phyloP scores from a whole-genome alignment of 2,797 vertebrate species.

The Pseudocheirus occidentalis region DNA sequence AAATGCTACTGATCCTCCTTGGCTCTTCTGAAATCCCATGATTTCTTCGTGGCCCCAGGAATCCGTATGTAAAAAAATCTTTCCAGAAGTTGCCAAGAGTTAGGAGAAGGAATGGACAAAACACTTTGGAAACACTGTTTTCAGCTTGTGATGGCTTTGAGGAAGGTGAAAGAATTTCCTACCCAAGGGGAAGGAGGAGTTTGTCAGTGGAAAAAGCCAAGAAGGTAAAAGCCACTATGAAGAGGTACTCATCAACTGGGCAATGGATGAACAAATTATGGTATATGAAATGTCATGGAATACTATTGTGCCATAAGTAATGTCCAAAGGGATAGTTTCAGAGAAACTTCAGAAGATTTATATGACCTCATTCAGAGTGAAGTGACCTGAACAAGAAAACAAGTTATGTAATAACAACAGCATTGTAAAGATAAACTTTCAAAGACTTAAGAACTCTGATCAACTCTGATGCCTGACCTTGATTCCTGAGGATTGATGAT shows the following conservation, averaged over 20 bases:
- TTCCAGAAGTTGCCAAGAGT: background rate
- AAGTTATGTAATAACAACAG: background rate
- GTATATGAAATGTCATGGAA: background rate
- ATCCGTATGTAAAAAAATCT: background rate
- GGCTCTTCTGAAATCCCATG: background rate
- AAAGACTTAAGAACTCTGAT: background rate
- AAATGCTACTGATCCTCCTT: background rate
- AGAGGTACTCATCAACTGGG: background rate
- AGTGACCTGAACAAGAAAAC: background rate
- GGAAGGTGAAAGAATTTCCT: background rate
- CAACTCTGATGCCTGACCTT: background rate
- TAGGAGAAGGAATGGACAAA: background rate
- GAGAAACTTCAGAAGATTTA: background rate
- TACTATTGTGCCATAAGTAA: background rate
- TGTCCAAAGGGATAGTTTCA: background rate
- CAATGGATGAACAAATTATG: background rate
- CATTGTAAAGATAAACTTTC: background rate
- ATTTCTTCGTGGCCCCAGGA: background rate
- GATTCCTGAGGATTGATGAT: background rate
- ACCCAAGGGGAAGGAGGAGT: background rate
- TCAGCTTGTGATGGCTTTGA: background rate
- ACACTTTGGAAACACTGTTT: background rate
- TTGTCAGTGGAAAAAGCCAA: background rate
- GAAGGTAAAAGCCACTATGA: background rate
- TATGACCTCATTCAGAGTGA: background rate